phyloP scores from a whole-genome alignment of 2,113 vertebrate genomes.

The Galemys pyrenaicus region DNA sequence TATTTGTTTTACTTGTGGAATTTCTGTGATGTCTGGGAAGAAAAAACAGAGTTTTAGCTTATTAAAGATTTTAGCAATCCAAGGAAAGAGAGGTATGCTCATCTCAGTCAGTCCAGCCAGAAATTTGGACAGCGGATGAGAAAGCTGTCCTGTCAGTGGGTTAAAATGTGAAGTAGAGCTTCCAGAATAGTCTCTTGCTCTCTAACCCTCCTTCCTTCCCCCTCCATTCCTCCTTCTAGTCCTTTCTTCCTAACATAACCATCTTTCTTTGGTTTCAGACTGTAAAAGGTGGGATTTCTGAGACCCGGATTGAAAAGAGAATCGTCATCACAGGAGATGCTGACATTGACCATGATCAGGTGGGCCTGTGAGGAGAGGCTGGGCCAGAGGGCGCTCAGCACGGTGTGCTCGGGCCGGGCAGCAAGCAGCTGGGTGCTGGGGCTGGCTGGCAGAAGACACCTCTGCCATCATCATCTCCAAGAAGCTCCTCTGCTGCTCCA shows the following conservation, averaged over 20 bases:
- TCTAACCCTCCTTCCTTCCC: not conserved
- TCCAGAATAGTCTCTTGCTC: not conserved
- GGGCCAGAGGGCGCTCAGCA: not conserved
- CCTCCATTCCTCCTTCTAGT: not conserved
- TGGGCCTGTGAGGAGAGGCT: slow-evolving; percentile 75
- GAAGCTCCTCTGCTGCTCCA: not conserved
- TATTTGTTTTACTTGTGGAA: not conserved
- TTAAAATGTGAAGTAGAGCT: not conserved
- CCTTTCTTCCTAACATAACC: slow-evolving; percentile 1
- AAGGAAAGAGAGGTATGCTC: not conserved
- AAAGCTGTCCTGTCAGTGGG: not conserved
- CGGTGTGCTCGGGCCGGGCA: too few species aligned
- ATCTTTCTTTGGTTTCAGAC: slow-evolving; percentile 86
- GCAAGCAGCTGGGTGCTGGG: too few species aligned
- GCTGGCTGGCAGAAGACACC: not conserved
- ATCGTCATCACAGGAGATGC: slow-evolving; percentile 98
- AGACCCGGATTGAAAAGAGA: slow-evolving; percentile 98
- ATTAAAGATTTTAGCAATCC: not conserved
- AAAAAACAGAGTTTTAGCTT: not conserved
- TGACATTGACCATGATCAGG: slow-evolving; percentile 98
- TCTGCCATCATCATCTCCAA: not conserved
- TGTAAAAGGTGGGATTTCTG: slow-evolving; percentile 98
- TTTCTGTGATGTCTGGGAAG: slow-evolving; percentile 6
- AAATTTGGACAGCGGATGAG: not conserved
- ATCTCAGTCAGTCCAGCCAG: not conserved